Evolutionary conservation across 92 coral and sea anemone species (phyloP), one percentile per base, ranked within the genome.

Genomic region (Zoanthus sansibaricus): DNA sequence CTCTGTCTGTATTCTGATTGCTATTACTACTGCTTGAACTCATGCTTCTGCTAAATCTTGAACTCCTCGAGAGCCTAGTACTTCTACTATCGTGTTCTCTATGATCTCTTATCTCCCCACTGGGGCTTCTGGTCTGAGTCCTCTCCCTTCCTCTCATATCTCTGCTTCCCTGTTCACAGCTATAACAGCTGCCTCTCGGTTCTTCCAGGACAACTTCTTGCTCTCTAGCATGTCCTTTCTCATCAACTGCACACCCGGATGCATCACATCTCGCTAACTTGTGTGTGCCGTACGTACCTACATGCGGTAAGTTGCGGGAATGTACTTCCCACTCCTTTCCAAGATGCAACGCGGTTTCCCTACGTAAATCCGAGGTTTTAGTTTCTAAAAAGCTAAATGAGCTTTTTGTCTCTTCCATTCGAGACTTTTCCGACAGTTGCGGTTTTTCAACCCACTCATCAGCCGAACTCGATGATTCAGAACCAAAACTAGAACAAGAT

Each of bases 401-500:
- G 56, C 66, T 48, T 54, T 76, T 55, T 37, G 66, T 20, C 54
- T 42, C 15, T 16, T 25, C 71, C 0, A 59, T 20, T 12, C n/a
- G 44, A 47, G 75, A 25, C 1, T 20, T 64, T 48, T 47, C 61
- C 1, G 85, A 47, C 33, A 64, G 30, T 12, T 47, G 75, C 11
- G 85, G 56, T 66, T 62, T 80, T 52, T 80, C 85, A 20, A 80
- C 58, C 85, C 85, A 80, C 3, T 52, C 75, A 47, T 46, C 62
- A 5, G 25, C 85, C 14, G 73, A 47, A 15, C 85, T 80, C n/a
- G 85, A 64, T n/a, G 85, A 64, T n/a, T 75, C 8, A 44, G 45
- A 44, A 21, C 15, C 85, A 18, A 64, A 20, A 12, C 44, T 44
- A 6, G 85, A 67, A 17, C 85, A 80, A 3, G 85, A 80, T 9